These are phyloP conservation scores for Callyntrura guangdongensis DNA, from an alignment of 2,888 invertebrate genomes.

Conservation along the genomic window DNA sequence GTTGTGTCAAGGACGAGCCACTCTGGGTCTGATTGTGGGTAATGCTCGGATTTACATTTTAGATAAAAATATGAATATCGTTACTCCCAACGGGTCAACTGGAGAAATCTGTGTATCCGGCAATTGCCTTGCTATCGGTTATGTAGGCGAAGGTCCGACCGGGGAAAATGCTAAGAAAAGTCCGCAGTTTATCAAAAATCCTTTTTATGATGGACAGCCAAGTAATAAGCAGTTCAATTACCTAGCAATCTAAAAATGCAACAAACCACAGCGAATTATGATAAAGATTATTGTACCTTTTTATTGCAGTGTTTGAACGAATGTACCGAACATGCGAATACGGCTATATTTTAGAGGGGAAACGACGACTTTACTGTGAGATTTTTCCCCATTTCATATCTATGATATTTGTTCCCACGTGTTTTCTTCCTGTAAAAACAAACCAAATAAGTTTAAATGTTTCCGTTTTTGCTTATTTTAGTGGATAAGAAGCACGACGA, in stretches of 20 bases:
- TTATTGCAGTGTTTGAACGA: slow-evolving; percentile 65
- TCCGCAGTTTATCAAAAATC: slow-evolving; percentile 62
- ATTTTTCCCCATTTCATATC: too few relatives aligned
- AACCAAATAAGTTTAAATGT: neutral
- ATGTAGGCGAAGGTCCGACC: slow-evolving; percentile 87
- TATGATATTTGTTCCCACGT: slow-evolving; percentile 16
- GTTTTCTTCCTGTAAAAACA: neutral
- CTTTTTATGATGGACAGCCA: slow-evolving; percentile 19
- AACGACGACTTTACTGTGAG: slow-evolving; percentile 62
- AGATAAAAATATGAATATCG: slow-evolving; percentile 90
- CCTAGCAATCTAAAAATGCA: too few relatives aligned
- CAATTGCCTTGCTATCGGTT: slow-evolving; percentile 92
- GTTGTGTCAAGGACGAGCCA: slow-evolving; percentile 89
- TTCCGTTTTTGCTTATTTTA: too few relatives aligned
- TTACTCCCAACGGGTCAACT: slow-evolving; percentile 86
- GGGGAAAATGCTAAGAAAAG: slow-evolving; percentile 19
- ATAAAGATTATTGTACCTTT: neutral
- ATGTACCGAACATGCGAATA: slow-evolving; percentile 80
- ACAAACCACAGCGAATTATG: too few relatives aligned
- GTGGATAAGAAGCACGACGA: slow-evolving; percentile 70
- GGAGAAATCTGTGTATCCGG: slow-evolving; percentile 95
- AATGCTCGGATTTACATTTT: slow-evolving; percentile 94
- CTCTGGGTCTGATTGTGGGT: slow-evolving; percentile 93
- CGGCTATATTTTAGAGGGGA: slow-evolving; percentile 80
- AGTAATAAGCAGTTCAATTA: too few relatives aligned